Base-by-base conservation (phyloP, 2,797 vertebrate genomes). In the Emydoidea blandingii region DNA sequence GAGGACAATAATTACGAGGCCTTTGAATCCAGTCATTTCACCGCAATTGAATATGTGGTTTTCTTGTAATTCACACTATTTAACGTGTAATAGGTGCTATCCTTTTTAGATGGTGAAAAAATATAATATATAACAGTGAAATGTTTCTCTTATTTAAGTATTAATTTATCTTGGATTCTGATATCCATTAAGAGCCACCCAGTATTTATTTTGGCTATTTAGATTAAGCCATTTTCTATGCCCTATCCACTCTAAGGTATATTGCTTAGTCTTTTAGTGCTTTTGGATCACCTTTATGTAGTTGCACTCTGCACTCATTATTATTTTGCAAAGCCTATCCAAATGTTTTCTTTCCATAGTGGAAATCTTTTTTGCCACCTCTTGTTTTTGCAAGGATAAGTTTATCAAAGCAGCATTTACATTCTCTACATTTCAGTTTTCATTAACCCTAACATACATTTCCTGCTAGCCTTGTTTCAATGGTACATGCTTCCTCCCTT, bases 201-300 rank as follows among this genome's bases (percentile, higher is more conserved):
- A n/a, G 91, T 95, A 95, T 97, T 98, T 96, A 93, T 93, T 96
- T 80, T 97, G 89, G 91, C 84, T 85, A 86, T 88, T 97, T 97
- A 94, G 93, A 96, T 96, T 81, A 92, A 92, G 80, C 2, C 52
- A 53, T 85, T 91, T 92, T 94, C 96, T 15, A 6, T 94, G 81
- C 87, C 47, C 92, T 87, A 90, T 94, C 2, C n/a, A 79, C 85
- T 79, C 83, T 89, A 92, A 93, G 34, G 90, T 65, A 96, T 72
- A 62, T 14, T 12, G 16, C 16, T 37, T 21, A 74, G 87, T 88
- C 85, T 97, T 95, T 97, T 83, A 94, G 86, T 23, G 65, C 82
- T 57, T 57, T 27, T 57, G 25, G 56, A 90, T 83, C 81, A 83
- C 7, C 3, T 81, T 34, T 16, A 12, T 47, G 23, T 7, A 4